These are phyloP conservation scores for Lasioglossum malachurum DNA, from an alignment of 2,888 invertebrate genomes.

Conservation along the genomic window DNA sequence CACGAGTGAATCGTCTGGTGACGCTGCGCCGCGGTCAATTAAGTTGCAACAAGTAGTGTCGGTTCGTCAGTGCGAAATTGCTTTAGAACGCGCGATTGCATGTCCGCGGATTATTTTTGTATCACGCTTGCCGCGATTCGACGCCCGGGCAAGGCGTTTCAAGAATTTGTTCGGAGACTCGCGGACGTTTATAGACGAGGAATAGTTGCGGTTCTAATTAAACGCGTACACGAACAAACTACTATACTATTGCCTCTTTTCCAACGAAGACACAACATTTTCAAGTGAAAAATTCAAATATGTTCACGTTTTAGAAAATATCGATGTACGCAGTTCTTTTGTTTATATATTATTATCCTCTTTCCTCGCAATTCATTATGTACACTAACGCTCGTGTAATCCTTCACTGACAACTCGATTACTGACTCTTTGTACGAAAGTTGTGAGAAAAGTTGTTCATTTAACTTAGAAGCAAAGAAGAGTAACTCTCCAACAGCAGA, in stretches of 20 bases:
- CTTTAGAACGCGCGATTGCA: neutral
- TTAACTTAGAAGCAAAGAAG: too few species aligned
- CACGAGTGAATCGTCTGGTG: neutral
- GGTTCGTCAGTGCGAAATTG: slow-evolving; percentile 3
- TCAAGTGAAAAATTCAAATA: neutral
- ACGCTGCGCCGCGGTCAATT: slow-evolving; percentile 2
- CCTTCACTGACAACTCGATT: too few species aligned
- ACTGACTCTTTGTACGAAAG: too few species aligned
- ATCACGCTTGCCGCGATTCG: slow-evolving; percentile 17
- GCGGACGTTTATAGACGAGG: neutral
- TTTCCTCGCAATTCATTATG: too few species aligned
- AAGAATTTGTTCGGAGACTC: neutral
- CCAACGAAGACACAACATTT: neutral
- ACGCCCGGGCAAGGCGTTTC: slow-evolving; percentile 1
- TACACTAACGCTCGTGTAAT: too few species aligned
- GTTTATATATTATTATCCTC: neutral
- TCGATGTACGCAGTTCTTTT: neutral
- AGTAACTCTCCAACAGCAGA: too few species aligned
- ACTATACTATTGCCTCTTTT: neutral
- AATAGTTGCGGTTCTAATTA: slow-evolving; percentile 2
- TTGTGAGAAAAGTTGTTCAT: too few species aligned
- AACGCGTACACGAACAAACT: neutral
- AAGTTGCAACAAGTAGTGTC: slow-evolving; percentile 22
- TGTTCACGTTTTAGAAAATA: neutral
- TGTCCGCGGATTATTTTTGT: slow-evolving; percentile 27